Evolutionary conservation across 2,113 vertebrate genomes (phyloP), one percentile per base, ranked within the genome.

Genomic region (Trogon surrucura): DNA sequence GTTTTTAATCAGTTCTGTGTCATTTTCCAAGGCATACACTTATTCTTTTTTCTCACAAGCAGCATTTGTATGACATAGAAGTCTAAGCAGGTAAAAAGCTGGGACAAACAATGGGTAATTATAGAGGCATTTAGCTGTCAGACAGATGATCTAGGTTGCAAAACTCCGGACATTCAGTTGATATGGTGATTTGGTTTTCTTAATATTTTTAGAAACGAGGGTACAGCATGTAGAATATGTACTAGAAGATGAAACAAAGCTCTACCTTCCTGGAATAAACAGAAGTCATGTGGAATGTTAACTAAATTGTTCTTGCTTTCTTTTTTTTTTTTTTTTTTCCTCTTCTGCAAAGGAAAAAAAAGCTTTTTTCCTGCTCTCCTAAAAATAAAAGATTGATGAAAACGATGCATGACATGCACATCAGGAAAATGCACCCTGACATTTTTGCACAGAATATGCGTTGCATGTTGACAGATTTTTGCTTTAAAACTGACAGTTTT

Each of bases 401-500:
- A 95, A 95, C 8, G 85, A 94, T 94, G 96, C 91, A 89, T 94
- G 95, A 95, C 96, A 94, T 91, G 96, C 71, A 54, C 83, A 97
- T 97, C 95, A 97, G 94, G 93, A 97, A 98, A 97, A 97, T 96
- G 95, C 95, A 97, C 79, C 48, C 67, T 97, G 95, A 96, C 97
- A 95, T 94, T 97, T 97, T 96, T 97, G 90, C 95, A 95, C 96
- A 96, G 95, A 91, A 85, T 96, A 78, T 95, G 89, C 47, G 19
- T 94, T 94, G 95, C 92, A 96, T 80, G 81, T 96, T 97, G 97
- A 97, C 95, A 94, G 95, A 91, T 96, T 98, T 98, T 98, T 96
- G 88, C 93, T 97, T 71, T 94, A 97, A 97, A 98, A 85, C 94
- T 98, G 97, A 97, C 97, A 98, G 97, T 98, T 98, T 98, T 97